Percentiles rank a stretch among this genome's conserved stretches.
Conservation (phyloP, 2,113 vertebrate genomes). For the Seriola rivoliana region DNA sequence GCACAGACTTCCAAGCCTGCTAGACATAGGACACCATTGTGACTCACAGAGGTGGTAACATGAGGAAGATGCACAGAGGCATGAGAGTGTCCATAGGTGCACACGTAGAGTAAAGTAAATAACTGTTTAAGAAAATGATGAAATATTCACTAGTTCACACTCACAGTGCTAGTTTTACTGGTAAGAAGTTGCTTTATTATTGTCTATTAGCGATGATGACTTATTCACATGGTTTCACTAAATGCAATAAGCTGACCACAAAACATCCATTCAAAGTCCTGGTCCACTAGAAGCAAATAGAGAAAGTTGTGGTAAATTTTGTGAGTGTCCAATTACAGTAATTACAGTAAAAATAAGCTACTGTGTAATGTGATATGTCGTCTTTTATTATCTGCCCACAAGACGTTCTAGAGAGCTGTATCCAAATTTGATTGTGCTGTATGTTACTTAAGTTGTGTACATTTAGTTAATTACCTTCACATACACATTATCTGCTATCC, state of each 20-base stretch:
- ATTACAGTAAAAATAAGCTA: slow-evolving; percentile 17
- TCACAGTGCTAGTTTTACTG: neutral
- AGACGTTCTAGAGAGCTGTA: neutral
- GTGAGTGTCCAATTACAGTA: slow-evolving; percentile 3
- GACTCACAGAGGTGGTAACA: slow-evolving; percentile 55
- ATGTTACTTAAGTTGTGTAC: neutral
- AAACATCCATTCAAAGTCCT: neutral
- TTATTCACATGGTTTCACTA: neutral
- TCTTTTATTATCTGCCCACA: neutral
- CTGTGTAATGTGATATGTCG: neutral
- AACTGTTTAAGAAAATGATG: slow-evolving; percentile 20
- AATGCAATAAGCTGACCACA: slow-evolving; percentile 31
- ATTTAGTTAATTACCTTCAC: neutral
- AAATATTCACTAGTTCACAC: slow-evolving; percentile 38
- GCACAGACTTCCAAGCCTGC: slow-evolving; percentile 61
- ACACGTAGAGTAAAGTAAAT: slow-evolving; percentile 15
- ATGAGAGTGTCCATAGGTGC: slow-evolving; percentile 38
- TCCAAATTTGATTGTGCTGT: neutral
- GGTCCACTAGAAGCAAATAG: neutral
- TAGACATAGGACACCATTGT: slow-evolving; percentile 78
- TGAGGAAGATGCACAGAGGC: slow-evolving; percentile 41
- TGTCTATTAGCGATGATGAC: neutral
- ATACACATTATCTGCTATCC: slow-evolving; percentile 9
- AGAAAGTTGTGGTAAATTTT: neutral
- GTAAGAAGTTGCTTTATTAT: neutral